Conservation (phyloP, 2,888 invertebrate species). For the Lepidochrysops patricia region DNA sequence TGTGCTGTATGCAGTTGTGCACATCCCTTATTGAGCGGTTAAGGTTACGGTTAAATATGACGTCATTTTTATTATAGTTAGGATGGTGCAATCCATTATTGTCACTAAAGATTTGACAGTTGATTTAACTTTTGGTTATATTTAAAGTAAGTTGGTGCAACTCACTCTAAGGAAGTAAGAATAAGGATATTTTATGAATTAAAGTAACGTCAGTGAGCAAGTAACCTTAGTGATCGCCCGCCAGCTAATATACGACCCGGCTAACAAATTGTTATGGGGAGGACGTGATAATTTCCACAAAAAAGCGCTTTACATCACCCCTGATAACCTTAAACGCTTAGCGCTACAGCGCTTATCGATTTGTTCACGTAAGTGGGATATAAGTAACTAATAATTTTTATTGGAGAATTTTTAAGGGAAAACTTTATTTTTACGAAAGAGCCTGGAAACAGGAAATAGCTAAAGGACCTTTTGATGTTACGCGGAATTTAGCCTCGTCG, state of each 20-base stretch:
- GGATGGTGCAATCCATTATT: too few relatives aligned
- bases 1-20: too few relatives aligned
- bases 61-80: too few relatives aligned
- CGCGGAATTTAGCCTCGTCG: too few relatives aligned
- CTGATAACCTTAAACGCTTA: background rate
- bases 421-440: background rate
- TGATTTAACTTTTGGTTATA: too few relatives aligned
- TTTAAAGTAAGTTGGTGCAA: too few relatives aligned
- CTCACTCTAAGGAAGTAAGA: background rate
- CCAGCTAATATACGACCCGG: constrained; percentile 37
- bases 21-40: too few relatives aligned
- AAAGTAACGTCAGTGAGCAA: too few relatives aligned
- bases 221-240: constrained; percentile 29
- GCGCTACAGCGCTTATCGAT: constrained; percentile 2
- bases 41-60: too few relatives aligned
- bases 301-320: background rate
- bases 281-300: constrained; percentile 9
- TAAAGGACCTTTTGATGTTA: too few relatives aligned
- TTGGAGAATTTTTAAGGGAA: background rate
- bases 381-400: background rate
- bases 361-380: background rate
- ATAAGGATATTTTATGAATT: background rate
- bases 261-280: constrained; percentile 22
- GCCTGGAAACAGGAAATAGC: too few relatives aligned
- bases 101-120: too few relatives aligned